These are phyloP conservation scores for Caenorhabditis sinica DNA, from an alignment of 2,888 invertebrate species.

Conservation along the genomic window DNA sequence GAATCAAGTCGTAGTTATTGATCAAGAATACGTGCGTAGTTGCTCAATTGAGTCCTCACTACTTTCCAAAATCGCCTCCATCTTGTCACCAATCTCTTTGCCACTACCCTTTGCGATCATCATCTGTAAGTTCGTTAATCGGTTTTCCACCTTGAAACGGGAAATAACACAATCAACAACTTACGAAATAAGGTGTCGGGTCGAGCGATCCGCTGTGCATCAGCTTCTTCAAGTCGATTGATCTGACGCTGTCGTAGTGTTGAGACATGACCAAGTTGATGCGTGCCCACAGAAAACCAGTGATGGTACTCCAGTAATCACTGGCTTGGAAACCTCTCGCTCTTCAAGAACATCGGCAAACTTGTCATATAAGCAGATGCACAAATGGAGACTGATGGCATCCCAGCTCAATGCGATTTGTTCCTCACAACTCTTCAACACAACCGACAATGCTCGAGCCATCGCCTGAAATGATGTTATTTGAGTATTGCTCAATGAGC, in stretches of 20 bases:
- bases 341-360: constrained; percentile 78
- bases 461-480: constrained; percentile 87
- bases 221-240: constrained; percentile 76
- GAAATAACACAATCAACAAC: constrained; percentile 80
- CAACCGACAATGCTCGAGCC: constrained; percentile 92
- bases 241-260: constrained; percentile 89
- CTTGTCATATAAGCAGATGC: constrained; percentile 89
- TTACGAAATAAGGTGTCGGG: constrained; percentile 96
- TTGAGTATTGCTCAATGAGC: background rate
- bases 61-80: constrained; percentile 90
- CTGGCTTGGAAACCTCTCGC: constrained; percentile 77
- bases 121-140: constrained; percentile 87
- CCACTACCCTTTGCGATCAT: constrained; percentile 85
- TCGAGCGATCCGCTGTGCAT: constrained; percentile 74
- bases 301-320: constrained; percentile 94
- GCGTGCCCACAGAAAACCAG: constrained; percentile 91
- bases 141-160: background rate
- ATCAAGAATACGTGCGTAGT: constrained; percentile 94
- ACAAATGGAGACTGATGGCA: constrained; percentile 96
- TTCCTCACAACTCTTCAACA: constrained; percentile 87
- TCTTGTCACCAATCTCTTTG: constrained; percentile 85
- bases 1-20: constrained; percentile 98
- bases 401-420: constrained; percentile 94
- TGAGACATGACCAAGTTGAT: constrained; percentile 92
- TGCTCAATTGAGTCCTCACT: constrained; percentile 91